Evolutionary conservation across 2,113 vertebrate species (phyloP).

Genomic region (Callionymus lyra): DNA sequence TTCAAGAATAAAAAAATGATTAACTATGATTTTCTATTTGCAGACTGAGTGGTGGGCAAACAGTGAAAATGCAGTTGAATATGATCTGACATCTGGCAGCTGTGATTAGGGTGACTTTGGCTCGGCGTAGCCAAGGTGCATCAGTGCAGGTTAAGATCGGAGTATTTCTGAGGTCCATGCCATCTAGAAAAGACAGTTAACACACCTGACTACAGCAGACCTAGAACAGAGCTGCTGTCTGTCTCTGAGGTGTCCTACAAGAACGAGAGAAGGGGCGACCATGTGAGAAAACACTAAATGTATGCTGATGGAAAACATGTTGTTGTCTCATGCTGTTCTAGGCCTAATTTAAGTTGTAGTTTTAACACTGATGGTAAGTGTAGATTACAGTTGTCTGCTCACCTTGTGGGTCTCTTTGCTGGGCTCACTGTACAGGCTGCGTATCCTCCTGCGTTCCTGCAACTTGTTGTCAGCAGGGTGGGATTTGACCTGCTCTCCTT

Average conservation of each 20-base stretch:
- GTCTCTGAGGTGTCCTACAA: slow-evolving; percentile 68
- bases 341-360: neutral
- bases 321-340: neutral
- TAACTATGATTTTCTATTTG: slow-evolving; percentile 2
- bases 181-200: slow-evolving; percentile 54
- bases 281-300: slow-evolving; percentile 40
- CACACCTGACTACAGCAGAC: slow-evolving; percentile 73
- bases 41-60: slow-evolving; percentile 28
- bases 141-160: slow-evolving; percentile 22
- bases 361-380: no score
- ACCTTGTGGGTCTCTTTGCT: slow-evolving; percentile 84
- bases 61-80: slow-evolving; percentile 19
- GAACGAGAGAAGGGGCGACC: slow-evolving; percentile 62
- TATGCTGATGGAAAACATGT: neutral
- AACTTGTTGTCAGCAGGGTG: slow-evolving; percentile 79
- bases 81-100: slow-evolving; percentile 23
- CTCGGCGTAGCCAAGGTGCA: slow-evolving; percentile 4
- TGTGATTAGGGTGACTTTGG: slow-evolving; percentile 32
- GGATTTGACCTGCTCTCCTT: slow-evolving; percentile 79
- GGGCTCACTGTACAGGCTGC: slow-evolving; percentile 89
- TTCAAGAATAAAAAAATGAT: no score
- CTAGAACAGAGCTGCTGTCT: slow-evolving; percentile 67
- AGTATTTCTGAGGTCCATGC: slow-evolving; percentile 50
- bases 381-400: slow-evolving; percentile 32
- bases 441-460: slow-evolving; percentile 87